These are phyloP conservation scores for Puntigrus tetrazona DNA, from an alignment of 2,113 vertebrate species.

Conservation along the genomic window DNA sequence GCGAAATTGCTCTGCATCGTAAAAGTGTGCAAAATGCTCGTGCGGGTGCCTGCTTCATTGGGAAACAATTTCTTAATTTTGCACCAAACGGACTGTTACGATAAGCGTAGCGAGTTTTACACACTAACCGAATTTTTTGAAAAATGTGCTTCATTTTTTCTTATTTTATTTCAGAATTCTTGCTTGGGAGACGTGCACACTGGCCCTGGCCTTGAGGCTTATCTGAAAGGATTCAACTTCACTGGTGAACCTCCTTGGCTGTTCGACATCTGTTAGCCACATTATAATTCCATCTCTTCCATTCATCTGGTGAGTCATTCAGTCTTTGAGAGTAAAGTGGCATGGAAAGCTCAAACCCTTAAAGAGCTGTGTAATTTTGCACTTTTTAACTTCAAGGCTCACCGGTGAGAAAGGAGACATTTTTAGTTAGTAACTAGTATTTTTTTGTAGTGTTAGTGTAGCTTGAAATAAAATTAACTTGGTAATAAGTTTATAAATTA, in stretches of 20 bases:
- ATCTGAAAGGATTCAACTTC: slow-evolving; percentile 77
- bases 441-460: no score
- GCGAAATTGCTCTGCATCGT: neutral
- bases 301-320: slow-evolving; percentile 71
- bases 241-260: slow-evolving; percentile 73
- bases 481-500: neutral
- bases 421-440: no score
- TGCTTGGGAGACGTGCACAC: slow-evolving; percentile 64
- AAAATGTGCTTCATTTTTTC: no score
- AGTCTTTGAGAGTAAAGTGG: neutral
- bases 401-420: no score
- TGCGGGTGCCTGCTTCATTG: neutral
- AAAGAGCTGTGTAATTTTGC: neutral
- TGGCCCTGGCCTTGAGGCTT: slow-evolving; percentile 75
- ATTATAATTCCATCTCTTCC: slow-evolving; percentile 69
- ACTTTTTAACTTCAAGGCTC: neutral
- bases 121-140: no score
- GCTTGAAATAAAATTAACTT: neutral
- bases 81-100: neutral
- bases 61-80: neutral
- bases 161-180: slow-evolving; percentile 63
- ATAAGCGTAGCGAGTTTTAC: no score
- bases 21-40: no score
- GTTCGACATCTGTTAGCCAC: slow-evolving; percentile 65
- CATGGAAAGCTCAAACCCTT: neutral